Percentiles rank a stretch among this genome's conserved stretches.
Evolutionary conservation across 2,113 vertebrate genomes (phyloP).

Genomic region (Willisornis vidua): DNA sequence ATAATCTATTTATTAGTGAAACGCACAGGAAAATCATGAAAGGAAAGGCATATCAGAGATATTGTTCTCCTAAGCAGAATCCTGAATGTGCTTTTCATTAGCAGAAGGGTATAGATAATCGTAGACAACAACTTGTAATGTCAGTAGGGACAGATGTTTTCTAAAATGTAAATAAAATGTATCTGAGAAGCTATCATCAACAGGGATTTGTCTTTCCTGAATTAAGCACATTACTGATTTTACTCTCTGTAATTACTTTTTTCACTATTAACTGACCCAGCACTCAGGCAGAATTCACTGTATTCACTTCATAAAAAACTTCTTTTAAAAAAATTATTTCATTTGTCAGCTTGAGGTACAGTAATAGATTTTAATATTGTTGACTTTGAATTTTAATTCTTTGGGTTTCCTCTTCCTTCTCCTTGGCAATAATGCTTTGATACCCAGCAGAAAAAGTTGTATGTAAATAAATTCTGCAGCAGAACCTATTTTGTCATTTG

Average conservation of each 20-base stretch:
- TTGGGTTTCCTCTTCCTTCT: neutral
- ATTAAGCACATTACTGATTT: neutral
- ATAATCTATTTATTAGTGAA: neutral
- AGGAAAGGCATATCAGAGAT: neutral
- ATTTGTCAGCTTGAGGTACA: neutral
- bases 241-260: neutral
- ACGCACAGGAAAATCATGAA: neutral
- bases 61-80: neutral
- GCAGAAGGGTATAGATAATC: neutral
- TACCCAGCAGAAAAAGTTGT: neutral
- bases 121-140: neutral
- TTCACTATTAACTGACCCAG: neutral
- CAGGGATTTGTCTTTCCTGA: constrained; percentile 9
- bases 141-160: constrained; percentile 32
- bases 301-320: neutral
- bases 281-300: neutral
- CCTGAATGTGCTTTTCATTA: neutral
- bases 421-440: neutral
- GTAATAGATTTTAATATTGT: neutral
- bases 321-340: neutral
- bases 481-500: neutral
- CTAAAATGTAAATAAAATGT: constrained; percentile 10
- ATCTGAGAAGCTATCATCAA: neutral
- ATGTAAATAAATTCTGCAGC: neutral
- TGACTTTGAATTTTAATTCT: neutral